Conservation (phyloP, 2,888 invertebrate species). For the Troides aeacus region DNA sequence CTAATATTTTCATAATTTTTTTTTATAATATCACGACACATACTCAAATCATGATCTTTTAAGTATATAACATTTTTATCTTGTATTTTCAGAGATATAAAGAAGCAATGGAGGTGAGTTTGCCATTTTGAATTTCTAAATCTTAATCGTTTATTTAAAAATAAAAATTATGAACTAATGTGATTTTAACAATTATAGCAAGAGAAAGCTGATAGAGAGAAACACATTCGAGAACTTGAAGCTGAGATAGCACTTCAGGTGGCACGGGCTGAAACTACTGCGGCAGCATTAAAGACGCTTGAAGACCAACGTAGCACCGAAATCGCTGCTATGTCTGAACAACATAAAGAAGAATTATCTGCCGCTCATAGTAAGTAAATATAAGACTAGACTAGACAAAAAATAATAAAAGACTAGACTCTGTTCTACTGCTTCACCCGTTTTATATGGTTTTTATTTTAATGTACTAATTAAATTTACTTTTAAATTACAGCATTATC, state of each 20-base stretch:
- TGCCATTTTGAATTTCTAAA: background rate
- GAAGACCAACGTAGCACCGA: constrained; percentile 65
- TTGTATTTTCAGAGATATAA: constrained; percentile 73
- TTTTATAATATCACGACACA: too few relatives aligned
- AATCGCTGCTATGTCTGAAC: constrained; percentile 52
- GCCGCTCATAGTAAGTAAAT: constrained; percentile 66
- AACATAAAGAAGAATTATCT: constrained; percentile 68
- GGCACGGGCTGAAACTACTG: constrained; percentile 64
- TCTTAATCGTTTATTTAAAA: too few relatives aligned
- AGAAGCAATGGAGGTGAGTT: constrained; percentile 69
- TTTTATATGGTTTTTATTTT: background rate
- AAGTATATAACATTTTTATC: constrained; percentile 17
- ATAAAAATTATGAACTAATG: background rate
- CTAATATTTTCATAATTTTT: too few relatives aligned
- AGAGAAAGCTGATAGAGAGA: constrained; percentile 69
- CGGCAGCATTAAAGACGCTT: constrained; percentile 53
- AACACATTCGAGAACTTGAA: constrained; percentile 73
- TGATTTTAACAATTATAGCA: constrained; percentile 41
- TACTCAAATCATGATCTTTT: constrained; percentile 8
- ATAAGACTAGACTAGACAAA: background rate
- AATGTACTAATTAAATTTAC: background rate
- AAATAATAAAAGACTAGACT: background rate
- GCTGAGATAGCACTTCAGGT: constrained; percentile 61
- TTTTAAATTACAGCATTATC: constrained; percentile 65
- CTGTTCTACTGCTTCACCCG: background rate